Conservation (phyloP, 2,888 invertebrate genomes). For the Patella caerulea region DNA sequence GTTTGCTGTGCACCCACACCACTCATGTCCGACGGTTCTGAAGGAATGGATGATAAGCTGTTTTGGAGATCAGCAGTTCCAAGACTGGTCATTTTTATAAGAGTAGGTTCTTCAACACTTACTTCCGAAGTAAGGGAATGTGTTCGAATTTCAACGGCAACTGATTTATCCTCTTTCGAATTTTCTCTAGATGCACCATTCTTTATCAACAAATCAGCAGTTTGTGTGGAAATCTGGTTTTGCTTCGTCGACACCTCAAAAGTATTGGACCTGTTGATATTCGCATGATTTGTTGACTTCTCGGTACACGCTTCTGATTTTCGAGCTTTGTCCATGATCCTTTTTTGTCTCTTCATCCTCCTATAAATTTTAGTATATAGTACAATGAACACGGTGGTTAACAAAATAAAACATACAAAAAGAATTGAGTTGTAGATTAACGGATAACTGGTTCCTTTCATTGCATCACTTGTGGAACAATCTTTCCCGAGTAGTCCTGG, state of each 20-base stretch:
- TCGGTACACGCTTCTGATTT: no score
- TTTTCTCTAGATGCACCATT: neutral
- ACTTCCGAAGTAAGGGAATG: neutral
- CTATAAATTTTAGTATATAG: constrained; percentile 14
- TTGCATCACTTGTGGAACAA: constrained; percentile 35
- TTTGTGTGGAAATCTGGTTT: neutral
- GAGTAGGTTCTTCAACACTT: neutral
- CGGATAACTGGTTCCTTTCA: constrained; percentile 21
- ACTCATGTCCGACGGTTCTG: neutral
- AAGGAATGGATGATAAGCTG: neutral
- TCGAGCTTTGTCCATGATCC: constrained; percentile 11
- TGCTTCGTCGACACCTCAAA: no score
- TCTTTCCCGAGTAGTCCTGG: constrained; percentile 28
- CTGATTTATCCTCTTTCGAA: neutral
- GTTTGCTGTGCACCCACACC: neutral
- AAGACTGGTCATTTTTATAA: neutral
- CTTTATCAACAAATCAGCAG: neutral
- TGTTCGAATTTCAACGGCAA: neutral
- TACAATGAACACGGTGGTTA: neutral
- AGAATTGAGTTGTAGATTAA: constrained; percentile 31
- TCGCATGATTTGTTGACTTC: neutral
- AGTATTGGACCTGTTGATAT: neutral
- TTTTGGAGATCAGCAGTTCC: neutral
- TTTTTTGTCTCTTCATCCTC: constrained; percentile 11
- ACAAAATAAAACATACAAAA: constrained; percentile 20